These are phyloP conservation scores for Indri indri DNA, from an alignment of 2,113 vertebrate species.

Conservation along the genomic window DNA sequence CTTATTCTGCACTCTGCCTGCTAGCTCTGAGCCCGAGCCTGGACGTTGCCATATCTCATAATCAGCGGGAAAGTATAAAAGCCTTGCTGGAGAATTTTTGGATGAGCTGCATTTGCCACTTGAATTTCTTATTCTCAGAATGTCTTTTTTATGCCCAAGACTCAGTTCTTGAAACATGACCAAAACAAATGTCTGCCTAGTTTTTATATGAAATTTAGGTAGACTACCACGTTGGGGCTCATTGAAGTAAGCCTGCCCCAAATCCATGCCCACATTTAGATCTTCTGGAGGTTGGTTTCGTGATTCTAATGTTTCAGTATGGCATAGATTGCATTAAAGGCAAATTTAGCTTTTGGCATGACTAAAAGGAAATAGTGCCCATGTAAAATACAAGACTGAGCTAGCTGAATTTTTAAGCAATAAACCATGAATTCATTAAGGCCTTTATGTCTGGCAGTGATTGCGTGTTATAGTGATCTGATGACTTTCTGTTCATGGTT, in stretches of 20 bases:
- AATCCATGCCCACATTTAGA: not conserved
- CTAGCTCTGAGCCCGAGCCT: not conserved
- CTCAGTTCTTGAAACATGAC: conserved; percentile 34
- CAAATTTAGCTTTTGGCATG: not conserved
- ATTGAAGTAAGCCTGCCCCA: not conserved
- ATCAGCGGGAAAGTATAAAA: not conserved
- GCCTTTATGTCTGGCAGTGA: not conserved
- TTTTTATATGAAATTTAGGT: conserved; percentile 41
- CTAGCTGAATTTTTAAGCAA: conserved; percentile 11
- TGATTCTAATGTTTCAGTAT: not conserved
- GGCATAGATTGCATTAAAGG: not conserved
- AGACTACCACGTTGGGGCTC: not conserved
- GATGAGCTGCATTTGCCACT: not conserved
- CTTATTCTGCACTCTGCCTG: not conserved
- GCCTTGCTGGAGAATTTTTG: not conserved
- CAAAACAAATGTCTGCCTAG: conserved; percentile 26
- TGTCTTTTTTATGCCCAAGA: not conserved
- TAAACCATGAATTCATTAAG: conserved; percentile 23
- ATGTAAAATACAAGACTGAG: not conserved
- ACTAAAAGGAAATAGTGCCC: conserved; percentile 28
- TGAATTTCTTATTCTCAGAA: conserved; percentile 42
- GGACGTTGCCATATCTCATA: not conserved
- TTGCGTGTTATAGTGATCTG: not conserved
- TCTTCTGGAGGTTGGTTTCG: not conserved
- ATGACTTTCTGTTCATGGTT: not conserved